Base-by-base conservation (phyloP, 2,113 vertebrate species). In the cat (Felis catus) region DNA sequence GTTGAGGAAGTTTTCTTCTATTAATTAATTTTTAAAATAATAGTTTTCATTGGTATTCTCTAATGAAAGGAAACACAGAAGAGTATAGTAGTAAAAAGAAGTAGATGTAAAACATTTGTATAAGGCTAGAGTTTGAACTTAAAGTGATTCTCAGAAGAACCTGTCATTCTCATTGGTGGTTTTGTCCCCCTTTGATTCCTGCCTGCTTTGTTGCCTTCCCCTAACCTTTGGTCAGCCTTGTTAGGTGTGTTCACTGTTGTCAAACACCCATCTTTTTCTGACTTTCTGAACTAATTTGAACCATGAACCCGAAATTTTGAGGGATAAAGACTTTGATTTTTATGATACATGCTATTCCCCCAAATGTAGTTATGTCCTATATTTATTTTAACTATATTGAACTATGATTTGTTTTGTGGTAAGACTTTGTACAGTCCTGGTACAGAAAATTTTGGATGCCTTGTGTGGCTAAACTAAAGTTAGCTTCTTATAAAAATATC, bases 381-480 rank as follows among this genome's bases (percentile, higher is more conserved):
- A 51, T 66, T 90, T 93, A 61, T 80, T 93, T 93, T 86, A 36
- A 87, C 76, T 31, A 45, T 82, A 68, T 63, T n/a, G 68, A 90
- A 23, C 65, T 73, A 14, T 94, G 39, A 63, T 91, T 85, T 89
- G n/a, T 86, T 86, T 93, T 81, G 25, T 80, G 45, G 7, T 63
- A 83, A 65, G 53, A 82, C 74, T 82, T 82, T 51, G 61, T 78
- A 7, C 8, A 61, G 15, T 63, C 16, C 13, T 25, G 23, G 53
- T 92, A 6, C 16, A 63, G 61, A 76, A 88, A 61, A n/a, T 71
- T 58, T 74, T 23, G 36, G 31, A 23, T 87, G 66, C 58, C 48
- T n/a, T 92, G 78, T 63, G 4, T 71, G 76, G 48, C 48, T 78
- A 89, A 71, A n/a, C 78, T 31, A 27, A 94, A 63, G 16, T 92